A percentile compares a stretch with the other conserved stretches of the same genome.
Conservation (phyloP, 2,797 vertebrate species). For the Columba guinea region DNA sequence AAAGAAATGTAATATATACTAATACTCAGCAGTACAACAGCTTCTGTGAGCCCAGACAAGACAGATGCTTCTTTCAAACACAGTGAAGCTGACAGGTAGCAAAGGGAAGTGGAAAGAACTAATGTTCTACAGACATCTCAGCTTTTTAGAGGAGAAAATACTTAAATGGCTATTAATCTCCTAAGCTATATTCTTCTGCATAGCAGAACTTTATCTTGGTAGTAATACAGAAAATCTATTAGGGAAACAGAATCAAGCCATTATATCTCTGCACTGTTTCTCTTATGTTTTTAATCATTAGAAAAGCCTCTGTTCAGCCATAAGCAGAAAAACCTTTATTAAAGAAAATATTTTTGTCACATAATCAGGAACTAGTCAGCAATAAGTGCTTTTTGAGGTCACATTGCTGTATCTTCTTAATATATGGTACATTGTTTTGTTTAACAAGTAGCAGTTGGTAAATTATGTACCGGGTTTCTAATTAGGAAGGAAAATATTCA, state of each 20-base stretch:
- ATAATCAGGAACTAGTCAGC: neutral
- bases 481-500: neutral
- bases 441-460: neutral
- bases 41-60: neutral
- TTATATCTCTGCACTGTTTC: neutral
- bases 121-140: neutral
- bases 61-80: neutral
- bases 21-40: neutral
- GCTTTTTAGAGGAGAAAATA: neutral
- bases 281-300: neutral
- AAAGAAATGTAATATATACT: neutral
- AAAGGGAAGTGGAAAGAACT: neutral
- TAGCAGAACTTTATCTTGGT: neutral
- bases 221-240: neutral
- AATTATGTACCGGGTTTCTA: neutral
- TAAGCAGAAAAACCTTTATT: neutral
- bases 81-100: neutral
- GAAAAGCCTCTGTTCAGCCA: neutral
- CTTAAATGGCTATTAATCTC: neutral
- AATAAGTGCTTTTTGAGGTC: neutral
- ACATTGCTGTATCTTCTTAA: neutral
- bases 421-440: neutral
- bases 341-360: neutral
- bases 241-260: neutral
- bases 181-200: neutral